phyloP scores from a whole-genome alignment of 2,113 vertebrate genomes.

The Epinephelus lanceolatus region DNA sequence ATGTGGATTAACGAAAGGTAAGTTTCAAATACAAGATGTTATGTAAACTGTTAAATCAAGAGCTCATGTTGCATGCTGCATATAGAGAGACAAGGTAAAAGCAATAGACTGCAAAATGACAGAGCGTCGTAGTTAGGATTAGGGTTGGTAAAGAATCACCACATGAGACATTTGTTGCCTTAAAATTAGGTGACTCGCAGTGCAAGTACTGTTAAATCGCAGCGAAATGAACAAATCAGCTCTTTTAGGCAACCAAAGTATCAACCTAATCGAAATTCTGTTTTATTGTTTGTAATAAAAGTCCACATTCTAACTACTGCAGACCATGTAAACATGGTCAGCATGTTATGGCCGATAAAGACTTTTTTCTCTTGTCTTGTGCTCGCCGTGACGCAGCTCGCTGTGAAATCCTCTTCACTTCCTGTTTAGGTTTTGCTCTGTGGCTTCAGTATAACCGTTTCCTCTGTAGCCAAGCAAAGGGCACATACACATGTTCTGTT shows the following conservation, averaged over 20 bases:
- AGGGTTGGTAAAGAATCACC: neutral
- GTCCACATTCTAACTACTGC: neutral
- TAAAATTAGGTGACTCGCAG: neutral
- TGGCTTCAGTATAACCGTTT: slow-evolving; percentile 69
- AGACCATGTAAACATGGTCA: neutral
- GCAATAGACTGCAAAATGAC: neutral
- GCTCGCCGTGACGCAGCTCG: slow-evolving; percentile 41
- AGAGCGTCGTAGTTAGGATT: neutral
- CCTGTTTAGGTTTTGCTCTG: slow-evolving; percentile 73
- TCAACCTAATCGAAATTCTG: slow-evolving; percentile 1
- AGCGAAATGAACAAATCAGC: neutral
- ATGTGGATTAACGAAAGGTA: neutral
- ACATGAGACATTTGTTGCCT: neutral
- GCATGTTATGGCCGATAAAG: neutral
- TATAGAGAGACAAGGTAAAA: neutral
- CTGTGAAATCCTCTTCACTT: slow-evolving; percentile 70
- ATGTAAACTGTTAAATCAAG: neutral
- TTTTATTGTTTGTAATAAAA: neutral
- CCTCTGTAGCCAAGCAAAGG: slow-evolving; percentile 59
- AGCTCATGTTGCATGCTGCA: neutral
- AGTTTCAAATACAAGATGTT: neutral
- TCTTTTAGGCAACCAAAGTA: neutral
- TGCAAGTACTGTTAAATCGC: neutral
- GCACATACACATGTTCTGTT: slow-evolving; percentile 26
- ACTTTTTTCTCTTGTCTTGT: slow-evolving; percentile 4